phyloP scores from a whole-genome alignment of 2,113 vertebrate genomes.

The Mus pahari region DNA sequence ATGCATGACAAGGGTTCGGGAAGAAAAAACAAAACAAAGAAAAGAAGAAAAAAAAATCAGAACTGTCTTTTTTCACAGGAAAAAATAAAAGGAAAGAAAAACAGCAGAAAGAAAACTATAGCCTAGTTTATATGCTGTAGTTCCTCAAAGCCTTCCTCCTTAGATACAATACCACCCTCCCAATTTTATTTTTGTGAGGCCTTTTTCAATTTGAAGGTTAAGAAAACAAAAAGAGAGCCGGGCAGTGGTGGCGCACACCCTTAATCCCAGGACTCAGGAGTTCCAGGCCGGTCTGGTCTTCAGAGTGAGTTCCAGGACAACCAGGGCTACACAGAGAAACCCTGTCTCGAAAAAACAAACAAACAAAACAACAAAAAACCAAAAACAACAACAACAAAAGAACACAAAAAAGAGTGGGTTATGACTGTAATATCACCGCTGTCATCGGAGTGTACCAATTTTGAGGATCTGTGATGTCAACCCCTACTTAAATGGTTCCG shows the following conservation, averaged over 20 bases:
- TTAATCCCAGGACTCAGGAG: too few relatives aligned
- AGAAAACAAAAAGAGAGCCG: too few relatives aligned
- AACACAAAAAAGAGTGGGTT: background rate
- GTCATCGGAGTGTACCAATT: background rate
- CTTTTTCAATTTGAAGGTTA: background rate
- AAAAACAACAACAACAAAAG: too few relatives aligned
- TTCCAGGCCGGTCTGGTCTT: too few relatives aligned
- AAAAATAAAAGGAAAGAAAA: background rate
- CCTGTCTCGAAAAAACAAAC: too few relatives aligned
- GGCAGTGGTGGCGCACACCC: too few relatives aligned
- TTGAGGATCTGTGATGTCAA: background rate
- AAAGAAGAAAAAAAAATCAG: background rate
- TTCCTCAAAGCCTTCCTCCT: slow-evolving; percentile 48
- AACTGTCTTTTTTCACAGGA: slow-evolving; percentile 54
- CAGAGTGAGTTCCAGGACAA: too few relatives aligned
- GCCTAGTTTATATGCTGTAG: slow-evolving; percentile 34
- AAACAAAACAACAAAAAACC: too few relatives aligned
- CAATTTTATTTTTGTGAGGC: slow-evolving; percentile 54
- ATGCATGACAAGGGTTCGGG: slow-evolving; percentile 43
- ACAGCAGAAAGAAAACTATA: slow-evolving; percentile 23
- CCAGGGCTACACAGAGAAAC: too few relatives aligned
- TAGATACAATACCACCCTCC: background rate
- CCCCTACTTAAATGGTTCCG: slow-evolving; percentile 1
- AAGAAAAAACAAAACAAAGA: slow-evolving; percentile 65
- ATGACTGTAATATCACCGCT: background rate